These are phyloP conservation scores for Palythoa heliodiscus DNA, from an alignment of 92 coral and sea anemone genomes.

Conservation along the genomic window DNA sequence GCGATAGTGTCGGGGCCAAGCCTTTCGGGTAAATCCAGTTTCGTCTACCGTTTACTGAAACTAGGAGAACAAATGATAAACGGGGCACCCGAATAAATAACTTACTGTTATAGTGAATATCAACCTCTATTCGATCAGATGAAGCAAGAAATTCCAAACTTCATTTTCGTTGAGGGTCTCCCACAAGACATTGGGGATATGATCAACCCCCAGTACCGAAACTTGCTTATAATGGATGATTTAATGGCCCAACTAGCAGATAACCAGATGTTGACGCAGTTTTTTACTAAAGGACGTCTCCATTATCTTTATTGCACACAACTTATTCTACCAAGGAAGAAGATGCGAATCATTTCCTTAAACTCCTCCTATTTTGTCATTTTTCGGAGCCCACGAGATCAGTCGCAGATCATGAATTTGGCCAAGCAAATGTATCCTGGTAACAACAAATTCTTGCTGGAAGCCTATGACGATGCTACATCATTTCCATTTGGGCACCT, in stretches of 20 bases:
- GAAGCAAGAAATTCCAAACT: background rate
- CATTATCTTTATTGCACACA: background rate
- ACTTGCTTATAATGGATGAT: constrained; percentile 55
- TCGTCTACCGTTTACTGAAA: background rate
- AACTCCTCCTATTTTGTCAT: constrained; percentile 3
- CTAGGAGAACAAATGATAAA: constrained; percentile 27
- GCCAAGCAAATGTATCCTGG: constrained; percentile 52
- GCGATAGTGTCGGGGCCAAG: background rate
- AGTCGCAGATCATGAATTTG: constrained; percentile 48
- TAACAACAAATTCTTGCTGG: constrained; percentile 33
- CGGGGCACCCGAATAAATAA: constrained; percentile 10
- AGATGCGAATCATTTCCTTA: background rate
- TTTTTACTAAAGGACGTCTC: constrained; percentile 29
- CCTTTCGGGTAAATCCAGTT: constrained; percentile 8
- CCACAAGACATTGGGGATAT: background rate
- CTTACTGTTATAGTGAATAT: background rate
- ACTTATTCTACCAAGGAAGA: background rate
- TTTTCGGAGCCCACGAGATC: constrained; percentile 53
- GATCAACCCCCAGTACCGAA: background rate
- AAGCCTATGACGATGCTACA: constrained; percentile 55
- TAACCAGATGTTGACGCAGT: constrained; percentile 39
- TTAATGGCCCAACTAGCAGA: constrained; percentile 50
- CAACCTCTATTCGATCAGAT: background rate
- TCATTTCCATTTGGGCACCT: constrained; percentile 42
- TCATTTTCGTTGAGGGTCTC: background rate